Evolutionary conservation across 2,113 vertebrate genomes (phyloP), one percentile per base, ranked within the genome.

Genomic region (Asarcornis scutulata): DNA sequence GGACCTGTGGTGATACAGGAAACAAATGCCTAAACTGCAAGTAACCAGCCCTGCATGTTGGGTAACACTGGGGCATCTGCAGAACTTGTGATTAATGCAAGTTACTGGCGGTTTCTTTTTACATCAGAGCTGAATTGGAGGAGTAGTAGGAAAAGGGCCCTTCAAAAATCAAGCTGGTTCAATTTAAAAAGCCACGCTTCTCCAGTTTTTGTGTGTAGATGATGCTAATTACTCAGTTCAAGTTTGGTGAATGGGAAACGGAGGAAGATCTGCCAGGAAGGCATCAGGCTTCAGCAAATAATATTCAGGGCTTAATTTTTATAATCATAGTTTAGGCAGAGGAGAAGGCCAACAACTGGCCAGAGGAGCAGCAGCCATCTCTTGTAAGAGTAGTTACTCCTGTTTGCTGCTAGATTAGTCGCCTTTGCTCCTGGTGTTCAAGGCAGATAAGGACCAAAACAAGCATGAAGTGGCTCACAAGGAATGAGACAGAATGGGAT

Each of bases 111-210:
- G 38, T 22, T n/a, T 86, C 62, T 62, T 22, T 67, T 88, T 40
- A 36, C 17, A 22, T 7, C 38, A 69, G 34, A 68, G 34, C 26
- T 34, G 42, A 82, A 53, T 21, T 79, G 62, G 31, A 73, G 50
- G 6, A 44, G 29, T 52, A 53, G 34, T 78, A 21, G 27, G 44
- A 77, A 93, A 91, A 86, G 10, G 12, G 17, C 16, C 11, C 64
- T 75, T 86, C 38, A 83, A 46, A 91, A 42, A 10, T 46, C 7
- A 60, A 59, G 5, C 17, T 66, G 46, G 68, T 80, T 74, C 31
- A 50, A 4, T 83, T 55, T 21, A 40, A 64, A 63, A 1, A 5
- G 4, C 13, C 1, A 0, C 15, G 11, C 3, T 17, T 80, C 6
- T 34, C 48, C 53, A n/a, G 7, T 11, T 88, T 56, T 48, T 64